phyloP scores from a whole-genome alignment of 53 echinoderm and acorn worm species.

The Holothuria leucospilota region DNA sequence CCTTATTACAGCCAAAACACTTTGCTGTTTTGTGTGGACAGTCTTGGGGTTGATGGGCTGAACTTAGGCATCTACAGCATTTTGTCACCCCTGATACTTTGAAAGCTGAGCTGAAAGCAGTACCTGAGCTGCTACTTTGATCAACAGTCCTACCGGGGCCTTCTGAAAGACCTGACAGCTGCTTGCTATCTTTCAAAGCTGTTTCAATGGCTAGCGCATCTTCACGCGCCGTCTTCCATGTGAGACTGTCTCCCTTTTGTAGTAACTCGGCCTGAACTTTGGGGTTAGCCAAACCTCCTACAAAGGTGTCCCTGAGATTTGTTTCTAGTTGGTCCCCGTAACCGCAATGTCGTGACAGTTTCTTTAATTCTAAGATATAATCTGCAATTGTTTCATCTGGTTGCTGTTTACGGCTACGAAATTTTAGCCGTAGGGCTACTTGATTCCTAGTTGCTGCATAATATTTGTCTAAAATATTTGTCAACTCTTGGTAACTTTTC shows the following conservation, averaged over 20 bases:
- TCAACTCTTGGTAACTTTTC: constrained; percentile 24
- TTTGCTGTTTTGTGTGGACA: constrained; percentile 45
- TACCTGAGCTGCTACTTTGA: background rate
- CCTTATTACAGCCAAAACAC: constrained; percentile 54
- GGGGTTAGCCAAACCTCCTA: constrained; percentile 38
- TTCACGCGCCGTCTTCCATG: constrained; percentile 54
- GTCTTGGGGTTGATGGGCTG: background rate
- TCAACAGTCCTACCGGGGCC: background rate
- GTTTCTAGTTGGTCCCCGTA: constrained; percentile 53
- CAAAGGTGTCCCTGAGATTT: constrained; percentile 58
- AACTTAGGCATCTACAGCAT: constrained; percentile 8
- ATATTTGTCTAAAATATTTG: constrained; percentile 25
- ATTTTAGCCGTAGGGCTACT: constrained; percentile 31
- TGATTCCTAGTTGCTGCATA: constrained; percentile 55
- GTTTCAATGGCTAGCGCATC: constrained; percentile 61
- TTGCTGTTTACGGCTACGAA: constrained; percentile 36
- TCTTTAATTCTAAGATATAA: constrained; percentile 62
- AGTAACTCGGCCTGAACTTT: constrained; percentile 39
- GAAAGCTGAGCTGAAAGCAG: background rate
- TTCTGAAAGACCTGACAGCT: background rate
- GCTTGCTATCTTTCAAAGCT: background rate
- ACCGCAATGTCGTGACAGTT: constrained; percentile 53
- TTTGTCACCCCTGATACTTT: constrained; percentile 1
- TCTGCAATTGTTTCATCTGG: constrained; percentile 32
- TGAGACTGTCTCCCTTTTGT: constrained; percentile 53